These are phyloP conservation scores for Cercopithecus mona DNA, from an alignment of 2,113 vertebrate genomes.

Conservation along the genomic window DNA sequence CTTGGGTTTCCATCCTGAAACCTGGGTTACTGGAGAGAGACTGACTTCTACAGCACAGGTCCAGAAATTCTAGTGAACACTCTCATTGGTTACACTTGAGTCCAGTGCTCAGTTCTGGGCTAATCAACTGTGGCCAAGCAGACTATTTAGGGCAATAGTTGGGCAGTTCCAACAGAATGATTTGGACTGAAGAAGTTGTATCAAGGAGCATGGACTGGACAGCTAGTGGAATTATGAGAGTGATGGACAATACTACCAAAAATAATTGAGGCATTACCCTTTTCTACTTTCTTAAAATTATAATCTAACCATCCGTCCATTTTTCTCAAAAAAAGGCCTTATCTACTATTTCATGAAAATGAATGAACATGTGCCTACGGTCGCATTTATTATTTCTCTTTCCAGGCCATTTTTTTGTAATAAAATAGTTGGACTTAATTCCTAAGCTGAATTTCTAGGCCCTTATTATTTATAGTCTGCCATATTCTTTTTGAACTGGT, in stretches of 20 bases:
- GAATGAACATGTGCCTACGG: neutral
- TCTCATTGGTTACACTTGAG: neutral
- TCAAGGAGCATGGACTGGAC: neutral
- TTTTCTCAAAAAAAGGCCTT: neutral
- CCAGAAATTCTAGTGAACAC: neutral
- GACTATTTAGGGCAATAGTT: neutral
- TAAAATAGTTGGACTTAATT: neutral
- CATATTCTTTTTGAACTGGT: neutral
- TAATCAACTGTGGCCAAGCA: neutral
- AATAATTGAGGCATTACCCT: neutral
- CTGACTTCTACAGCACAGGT: neutral
- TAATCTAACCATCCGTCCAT: neutral
- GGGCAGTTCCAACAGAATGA: neutral
- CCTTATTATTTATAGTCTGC: neutral
- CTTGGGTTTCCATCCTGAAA: neutral
- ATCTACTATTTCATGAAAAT: slow-evolving; percentile 5
- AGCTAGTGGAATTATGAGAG: neutral
- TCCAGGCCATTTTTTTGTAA: neutral
- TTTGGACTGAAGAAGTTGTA: neutral
- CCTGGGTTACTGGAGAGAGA: neutral
- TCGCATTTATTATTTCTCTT: neutral
- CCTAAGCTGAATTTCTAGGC: neutral
- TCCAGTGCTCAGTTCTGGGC: neutral
- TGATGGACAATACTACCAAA: neutral
- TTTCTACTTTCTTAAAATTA: neutral